phyloP scores from a whole-genome alignment of 2,113 vertebrate species.

The Geothlypis trichas region DNA sequence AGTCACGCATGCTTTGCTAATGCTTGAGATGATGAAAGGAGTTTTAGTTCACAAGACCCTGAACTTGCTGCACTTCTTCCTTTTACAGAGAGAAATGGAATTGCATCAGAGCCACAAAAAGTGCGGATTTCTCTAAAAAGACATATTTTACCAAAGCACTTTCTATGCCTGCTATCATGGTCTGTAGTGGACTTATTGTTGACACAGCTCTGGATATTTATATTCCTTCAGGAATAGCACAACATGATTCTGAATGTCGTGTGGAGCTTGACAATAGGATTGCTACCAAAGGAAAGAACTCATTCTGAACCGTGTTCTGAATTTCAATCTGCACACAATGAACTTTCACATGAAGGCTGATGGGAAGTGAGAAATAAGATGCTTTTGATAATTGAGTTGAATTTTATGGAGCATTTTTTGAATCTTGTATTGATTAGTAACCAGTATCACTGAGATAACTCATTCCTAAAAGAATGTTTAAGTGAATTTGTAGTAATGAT shows the following conservation, averaged over 20 bases:
- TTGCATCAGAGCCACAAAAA: constrained; percentile 6
- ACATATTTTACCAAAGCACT: background rate
- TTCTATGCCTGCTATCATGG: background rate
- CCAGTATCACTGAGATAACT: background rate
- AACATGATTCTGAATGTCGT: constrained; percentile 7
- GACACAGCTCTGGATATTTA: constrained; percentile 44
- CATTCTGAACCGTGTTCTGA: background rate
- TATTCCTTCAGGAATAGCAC: constrained; percentile 40
- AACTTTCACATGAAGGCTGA: background rate
- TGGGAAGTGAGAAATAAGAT: background rate
- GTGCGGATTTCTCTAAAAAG: background rate
- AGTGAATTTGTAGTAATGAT: background rate
- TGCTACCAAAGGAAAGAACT: constrained; percentile 21
- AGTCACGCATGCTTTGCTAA: background rate
- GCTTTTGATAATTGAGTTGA: background rate
- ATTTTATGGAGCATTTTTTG: background rate
- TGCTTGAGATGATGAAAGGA: constrained; percentile 15
- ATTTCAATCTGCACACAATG: constrained; percentile 40
- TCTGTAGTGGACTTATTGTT: constrained; percentile 34
- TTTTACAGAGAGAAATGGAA: constrained; percentile 7
- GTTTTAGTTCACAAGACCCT: background rate
- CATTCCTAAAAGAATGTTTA: background rate
- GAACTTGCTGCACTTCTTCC: constrained; percentile 8
- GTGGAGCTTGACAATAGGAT: constrained; percentile 37
- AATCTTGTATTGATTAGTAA: background rate